Base-by-base conservation (phyloP, 2,797 vertebrate species). In the Natrix natrix region DNA sequence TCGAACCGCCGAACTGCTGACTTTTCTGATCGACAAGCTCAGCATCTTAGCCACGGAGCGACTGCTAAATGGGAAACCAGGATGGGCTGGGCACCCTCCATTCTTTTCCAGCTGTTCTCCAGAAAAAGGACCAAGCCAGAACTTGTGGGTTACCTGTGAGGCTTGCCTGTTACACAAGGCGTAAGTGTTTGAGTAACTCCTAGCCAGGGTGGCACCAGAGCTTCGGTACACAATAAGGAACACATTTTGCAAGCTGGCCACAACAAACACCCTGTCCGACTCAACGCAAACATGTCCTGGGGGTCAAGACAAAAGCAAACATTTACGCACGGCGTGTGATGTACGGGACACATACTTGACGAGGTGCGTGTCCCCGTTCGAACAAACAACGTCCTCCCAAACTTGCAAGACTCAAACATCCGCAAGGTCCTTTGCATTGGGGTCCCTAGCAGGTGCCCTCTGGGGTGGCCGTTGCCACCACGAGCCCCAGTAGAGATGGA, bases 111-210 rank as follows among this genome's bases (percentile, higher is more conserved):
- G 48, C 48, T 52, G 48, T 52, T 52, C 55, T 56, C 13, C 14
- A 55, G 61, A 3, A 7, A 92, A 91, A 56, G 56, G 96, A 95
- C 96, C 95, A 92, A 93, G 24, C 56, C 14, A 92, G 88, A 95
- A 59, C 95, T 95, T 97, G 97, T 97, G 97, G 97, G 97, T 96
- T 63, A 94, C 96, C 95, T 96, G 96, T 95, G 95, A n/a, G 2
- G n/a, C 32, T 93, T 59, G 66, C 24, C 69, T 90, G n/a, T 95
- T 94, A 96, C 94, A 93, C 96, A 96, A 95, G 91, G 83, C 89
- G 94, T 93, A 95, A 2, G 60, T 26, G 93, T 93, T 60, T 92
- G 37, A 94, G 86, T 55, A 87, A 60, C 96, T 96, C 96, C 95
- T 97, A 94, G 97, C 48, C 97, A 94, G 56, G 93, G 97, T 97